Percentiles rank a stretch among this genome's conserved stretches.
Conservation (phyloP, 2,113 vertebrate genomes). For the Tragelaphus imberbis region DNA sequence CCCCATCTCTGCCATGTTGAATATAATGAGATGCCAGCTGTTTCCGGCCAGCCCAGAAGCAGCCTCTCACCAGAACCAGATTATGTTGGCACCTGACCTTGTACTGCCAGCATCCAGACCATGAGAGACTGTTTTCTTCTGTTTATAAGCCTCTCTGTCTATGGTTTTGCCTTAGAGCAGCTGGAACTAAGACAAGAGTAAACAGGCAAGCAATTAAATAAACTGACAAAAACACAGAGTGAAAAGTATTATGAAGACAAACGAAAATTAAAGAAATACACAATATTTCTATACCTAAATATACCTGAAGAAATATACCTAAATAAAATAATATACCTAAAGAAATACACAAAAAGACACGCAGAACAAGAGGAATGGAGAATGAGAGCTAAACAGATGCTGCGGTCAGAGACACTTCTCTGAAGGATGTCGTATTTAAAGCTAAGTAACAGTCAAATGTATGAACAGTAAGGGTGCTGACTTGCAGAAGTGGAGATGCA, state of each 20-base stretch:
- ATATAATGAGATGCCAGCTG: neutral
- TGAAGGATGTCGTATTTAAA: neutral
- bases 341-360: neutral
- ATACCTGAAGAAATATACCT: neutral
- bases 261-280: neutral
- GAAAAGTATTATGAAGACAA: neutral
- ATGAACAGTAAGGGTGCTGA: no score
- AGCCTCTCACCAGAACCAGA: no score
- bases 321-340: no score
- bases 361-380: neutral
- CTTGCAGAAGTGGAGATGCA: rapidly evolving
- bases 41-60: neutral
- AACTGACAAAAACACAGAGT: neutral
- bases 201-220: neutral
- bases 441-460: neutral
- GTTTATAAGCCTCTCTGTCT: neutral
- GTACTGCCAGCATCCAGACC: neutral
- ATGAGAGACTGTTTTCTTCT: neutral
- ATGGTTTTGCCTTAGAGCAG: neutral
- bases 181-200: neutral
- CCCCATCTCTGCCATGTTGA: neutral
- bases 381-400: neutral
- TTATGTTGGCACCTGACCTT: neutral
- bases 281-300: no score
- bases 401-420: neutral